phyloP scores from a whole-genome alignment of 2,113 vertebrate species.

The Neoarius graeffei region DNA sequence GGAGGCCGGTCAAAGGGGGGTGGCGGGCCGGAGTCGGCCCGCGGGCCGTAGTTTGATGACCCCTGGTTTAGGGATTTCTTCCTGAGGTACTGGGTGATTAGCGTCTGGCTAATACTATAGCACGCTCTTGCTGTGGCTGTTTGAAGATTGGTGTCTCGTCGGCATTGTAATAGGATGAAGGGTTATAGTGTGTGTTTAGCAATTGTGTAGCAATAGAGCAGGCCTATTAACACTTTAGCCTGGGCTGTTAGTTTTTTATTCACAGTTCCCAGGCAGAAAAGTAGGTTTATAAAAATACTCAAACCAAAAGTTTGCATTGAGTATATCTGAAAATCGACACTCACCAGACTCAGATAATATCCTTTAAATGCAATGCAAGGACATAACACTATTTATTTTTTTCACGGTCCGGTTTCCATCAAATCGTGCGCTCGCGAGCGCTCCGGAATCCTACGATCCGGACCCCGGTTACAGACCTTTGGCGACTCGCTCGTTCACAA shows the following conservation, averaged over 20 bases:
- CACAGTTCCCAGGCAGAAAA: neutral
- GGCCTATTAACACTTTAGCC: neutral
- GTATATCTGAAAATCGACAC: no score
- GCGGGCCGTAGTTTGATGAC: no score
- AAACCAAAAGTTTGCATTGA: neutral
- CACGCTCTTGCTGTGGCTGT: slow-evolving; percentile 41
- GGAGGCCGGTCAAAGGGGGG: no score
- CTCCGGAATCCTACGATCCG: no score
- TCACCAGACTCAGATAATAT: neutral
- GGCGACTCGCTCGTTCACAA: no score
- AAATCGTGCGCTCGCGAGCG: no score
- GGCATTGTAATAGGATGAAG: slow-evolving; percentile 69
- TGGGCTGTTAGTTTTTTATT: neutral
- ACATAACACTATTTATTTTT: neutral
- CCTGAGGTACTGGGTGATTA: slow-evolving; percentile 18
- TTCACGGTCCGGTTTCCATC: no score
- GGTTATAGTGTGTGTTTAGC: slow-evolving; percentile 70
- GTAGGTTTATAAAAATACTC: no score
- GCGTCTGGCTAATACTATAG: slow-evolving; percentile 16
- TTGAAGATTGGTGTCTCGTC: slow-evolving; percentile 57
- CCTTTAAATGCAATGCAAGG: neutral
- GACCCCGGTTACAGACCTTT: no score
- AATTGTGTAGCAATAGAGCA: slow-evolving; percentile 64
- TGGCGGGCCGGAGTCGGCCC: no score
- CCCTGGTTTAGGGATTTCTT: slow-evolving; percentile 12